These are phyloP conservation scores for Hydrolagus colliei DNA, from an alignment of 2,797 vertebrate genomes.

Conservation along the genomic window DNA sequence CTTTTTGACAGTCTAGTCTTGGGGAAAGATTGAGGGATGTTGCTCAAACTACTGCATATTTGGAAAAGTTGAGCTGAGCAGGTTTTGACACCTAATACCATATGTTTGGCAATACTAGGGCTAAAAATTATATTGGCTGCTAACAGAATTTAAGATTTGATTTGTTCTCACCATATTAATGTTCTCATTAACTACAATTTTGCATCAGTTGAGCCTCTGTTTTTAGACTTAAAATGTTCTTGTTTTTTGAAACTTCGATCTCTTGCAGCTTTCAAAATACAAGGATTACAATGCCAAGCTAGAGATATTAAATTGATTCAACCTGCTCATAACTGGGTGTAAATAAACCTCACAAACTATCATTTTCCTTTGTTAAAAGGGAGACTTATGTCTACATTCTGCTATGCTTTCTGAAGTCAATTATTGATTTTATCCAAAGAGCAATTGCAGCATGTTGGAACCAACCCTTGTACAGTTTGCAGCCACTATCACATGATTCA, in stretches of 20 bases:
- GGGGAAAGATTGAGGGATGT: neutral
- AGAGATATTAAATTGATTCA: conserved; percentile 1
- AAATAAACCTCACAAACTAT: neutral
- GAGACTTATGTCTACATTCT: neutral
- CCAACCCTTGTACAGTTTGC: neutral
- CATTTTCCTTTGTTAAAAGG: neutral
- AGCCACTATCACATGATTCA: neutral
- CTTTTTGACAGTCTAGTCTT: conserved; percentile 33
- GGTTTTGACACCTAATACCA: conserved; percentile 14
- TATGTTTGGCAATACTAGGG: conserved; percentile 7
- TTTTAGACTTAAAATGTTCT: neutral
- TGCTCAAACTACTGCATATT: conserved; percentile 16
- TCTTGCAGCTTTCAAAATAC: neutral
- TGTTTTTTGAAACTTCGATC: neutral
- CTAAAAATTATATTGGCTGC: conserved; percentile 21
- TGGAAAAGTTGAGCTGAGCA: conserved; percentile 23
- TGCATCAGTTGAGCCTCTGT: neutral
- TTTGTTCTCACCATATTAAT: neutral
- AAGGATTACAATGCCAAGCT: neutral
- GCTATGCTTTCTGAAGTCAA: neutral
- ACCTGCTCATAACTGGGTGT: neutral
- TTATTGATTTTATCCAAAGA: neutral
- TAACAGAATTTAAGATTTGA: neutral
- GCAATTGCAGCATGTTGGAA: neutral
- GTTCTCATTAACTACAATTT: neutral